A percentile compares a stretch with the other conserved stretches of the same genome.
Evolutionary conservation across 2,797 vertebrate genomes (phyloP).

Genomic region (Cyclura pinguis): DNA sequence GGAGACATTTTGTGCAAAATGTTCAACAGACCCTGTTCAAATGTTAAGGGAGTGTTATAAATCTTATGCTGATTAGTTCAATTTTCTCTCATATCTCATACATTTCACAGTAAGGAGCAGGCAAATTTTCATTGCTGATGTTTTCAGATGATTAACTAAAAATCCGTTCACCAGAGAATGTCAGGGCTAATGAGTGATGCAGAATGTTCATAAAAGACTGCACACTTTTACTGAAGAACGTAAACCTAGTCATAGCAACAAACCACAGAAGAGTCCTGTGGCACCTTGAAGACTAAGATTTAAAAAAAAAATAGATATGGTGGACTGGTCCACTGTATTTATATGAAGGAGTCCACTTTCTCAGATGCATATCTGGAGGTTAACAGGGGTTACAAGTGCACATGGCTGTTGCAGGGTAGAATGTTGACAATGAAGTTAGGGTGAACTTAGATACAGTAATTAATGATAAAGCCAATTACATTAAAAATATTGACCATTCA

Average conservation of each 20-base stretch:
- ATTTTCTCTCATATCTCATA: background rate
- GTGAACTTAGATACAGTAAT: background rate
- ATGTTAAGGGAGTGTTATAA: background rate
- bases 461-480: background rate
- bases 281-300: too few relatives aligned
- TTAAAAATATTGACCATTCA: background rate
- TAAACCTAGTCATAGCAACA: background rate
- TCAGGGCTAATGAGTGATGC: background rate
- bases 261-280: background rate
- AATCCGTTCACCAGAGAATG: background rate
- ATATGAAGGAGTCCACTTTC: background rate
- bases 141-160: background rate
- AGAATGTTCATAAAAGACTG: background rate
- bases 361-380: background rate
- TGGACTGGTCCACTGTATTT: too few relatives aligned
- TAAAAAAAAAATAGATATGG: too few relatives aligned
- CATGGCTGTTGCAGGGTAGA: background rate
- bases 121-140: background rate
- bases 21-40: conserved; percentile 24
- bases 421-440: background rate
- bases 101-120: too few relatives aligned
- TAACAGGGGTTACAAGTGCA: too few relatives aligned
- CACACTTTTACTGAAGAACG: background rate
- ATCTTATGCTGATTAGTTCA: background rate
- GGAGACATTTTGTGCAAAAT: conserved; percentile 1